Percentiles rank a stretch among this genome's conserved stretches.
Conservation (phyloP, 2,113 vertebrate genomes). For the Indicator indicator region DNA sequence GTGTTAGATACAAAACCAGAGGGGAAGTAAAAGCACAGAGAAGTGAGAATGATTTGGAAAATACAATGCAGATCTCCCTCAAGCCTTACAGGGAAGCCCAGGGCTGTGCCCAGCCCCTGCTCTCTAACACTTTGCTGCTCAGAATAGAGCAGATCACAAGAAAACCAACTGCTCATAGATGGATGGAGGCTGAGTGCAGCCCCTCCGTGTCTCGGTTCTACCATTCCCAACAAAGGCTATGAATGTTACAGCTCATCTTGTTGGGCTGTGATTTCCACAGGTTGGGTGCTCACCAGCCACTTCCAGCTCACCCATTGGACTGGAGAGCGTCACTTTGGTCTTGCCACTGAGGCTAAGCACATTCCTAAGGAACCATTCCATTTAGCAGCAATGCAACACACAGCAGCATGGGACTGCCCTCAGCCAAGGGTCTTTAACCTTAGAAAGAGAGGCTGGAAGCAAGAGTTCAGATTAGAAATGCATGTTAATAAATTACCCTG, state of each 20-base stretch:
- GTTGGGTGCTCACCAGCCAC: not conserved
- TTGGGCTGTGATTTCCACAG: not conserved
- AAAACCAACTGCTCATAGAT: fast-evolving
- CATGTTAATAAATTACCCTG: not conserved
- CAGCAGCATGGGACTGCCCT: fast-evolving
- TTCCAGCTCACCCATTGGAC: not conserved
- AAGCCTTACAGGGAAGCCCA: not conserved
- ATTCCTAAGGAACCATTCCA: not conserved
- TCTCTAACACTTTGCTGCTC: not conserved
- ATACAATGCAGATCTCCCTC: not conserved
- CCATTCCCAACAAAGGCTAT: fast-evolving
- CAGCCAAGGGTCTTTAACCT: not conserved
- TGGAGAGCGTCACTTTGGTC: not conserved
- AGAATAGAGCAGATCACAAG: not conserved
- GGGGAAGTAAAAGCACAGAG: not conserved
- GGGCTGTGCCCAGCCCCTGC: not conserved
- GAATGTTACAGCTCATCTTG: fast-evolving
- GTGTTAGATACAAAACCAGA: not conserved
- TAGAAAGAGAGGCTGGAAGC: not conserved
- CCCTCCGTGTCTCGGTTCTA: not conserved
- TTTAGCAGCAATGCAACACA: not conserved
- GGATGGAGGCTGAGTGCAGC: not conserved
- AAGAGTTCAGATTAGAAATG: not conserved
- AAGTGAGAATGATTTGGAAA: not conserved
- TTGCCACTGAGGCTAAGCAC: not conserved